These are phyloP conservation scores for Sebastes minor DNA, from an alignment of 2,797 vertebrate species.

Conservation along the genomic window DNA sequence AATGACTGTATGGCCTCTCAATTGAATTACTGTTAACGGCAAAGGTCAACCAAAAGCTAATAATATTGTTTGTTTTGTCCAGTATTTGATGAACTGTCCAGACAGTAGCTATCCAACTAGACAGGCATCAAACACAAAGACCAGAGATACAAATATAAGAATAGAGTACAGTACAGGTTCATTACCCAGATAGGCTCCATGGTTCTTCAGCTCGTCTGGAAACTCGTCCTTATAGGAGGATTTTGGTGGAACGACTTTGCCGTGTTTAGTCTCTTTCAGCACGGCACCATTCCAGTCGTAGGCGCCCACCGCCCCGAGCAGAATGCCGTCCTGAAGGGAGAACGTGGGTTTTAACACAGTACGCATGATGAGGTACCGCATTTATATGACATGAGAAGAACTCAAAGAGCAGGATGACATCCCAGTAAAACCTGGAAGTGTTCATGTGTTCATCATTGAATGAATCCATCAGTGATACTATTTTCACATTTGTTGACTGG, in stretches of 20 bases:
- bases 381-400: neutral
- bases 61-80: neutral
- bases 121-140: too few relatives aligned
- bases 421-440: neutral
- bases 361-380: neutral
- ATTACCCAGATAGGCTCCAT: slow-evolving; percentile 92
- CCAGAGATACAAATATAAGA: neutral
- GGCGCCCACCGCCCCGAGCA: slow-evolving; percentile 94
- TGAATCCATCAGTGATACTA: neutral
- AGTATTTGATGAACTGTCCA: too few relatives aligned
- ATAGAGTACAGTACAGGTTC: neutral
- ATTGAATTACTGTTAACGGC: neutral
- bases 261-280: slow-evolving; percentile 91
- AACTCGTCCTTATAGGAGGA: slow-evolving; percentile 93
- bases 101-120: too few relatives aligned
- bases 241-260: slow-evolving; percentile 89
- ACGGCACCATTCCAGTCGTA: slow-evolving; percentile 97
- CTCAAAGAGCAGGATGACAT: neutral
- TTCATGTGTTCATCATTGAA: neutral
- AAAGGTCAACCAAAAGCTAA: neutral
- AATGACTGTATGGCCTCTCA: too few relatives aligned
- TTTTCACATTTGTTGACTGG: neutral
- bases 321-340: slow-evolving; percentile 87
- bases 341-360: neutral
- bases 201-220: slow-evolving; percentile 94